Evolutionary conservation across 2,797 vertebrate species (phyloP), one percentile per base, ranked within the genome.

Genomic region (Mormyrops boulengeri): DNA sequence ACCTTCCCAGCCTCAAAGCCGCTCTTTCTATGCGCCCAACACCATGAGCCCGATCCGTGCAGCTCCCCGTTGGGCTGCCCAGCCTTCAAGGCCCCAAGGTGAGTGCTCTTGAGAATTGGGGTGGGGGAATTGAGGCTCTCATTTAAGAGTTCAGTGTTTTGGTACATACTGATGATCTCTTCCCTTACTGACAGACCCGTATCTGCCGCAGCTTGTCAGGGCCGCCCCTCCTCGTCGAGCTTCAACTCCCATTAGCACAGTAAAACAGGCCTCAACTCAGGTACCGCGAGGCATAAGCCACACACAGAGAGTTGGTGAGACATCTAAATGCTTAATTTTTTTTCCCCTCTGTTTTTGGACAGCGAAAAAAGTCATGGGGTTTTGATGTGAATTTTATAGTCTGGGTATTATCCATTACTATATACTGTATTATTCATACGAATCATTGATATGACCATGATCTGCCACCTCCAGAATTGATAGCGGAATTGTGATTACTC

Each of bases 231-330:
- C 97, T 8, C 95, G 96, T 12, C 96, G 95, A 34, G 93, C 95
- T 69, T 92, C 94, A 0, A 94, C 96, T 66, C 95, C 95, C 84
- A 95, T 98, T 88, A 97, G 97, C 92, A 97, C 97, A n/a, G 95
- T 97, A 86, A 95, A 96, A 88, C 98, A 98, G 92, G 97, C 96
- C 0, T 97, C 98, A 88, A 97, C 97, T 7, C 98, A 99, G 92
- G 96, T 96, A 49, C 97, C 98, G 3, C 95, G 93, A 0, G 92
- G 95, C 19, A 11, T 93, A 11, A 91, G 94, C 88, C 96, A 96
- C 91, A 92, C 94, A 0, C 98, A 98, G 88, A 97, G 96, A 96
- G 97, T 97, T 91, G 97, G 98, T 98, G 94, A 95, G 97, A 34
- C 52, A 41, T 52, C 55, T 38, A 6, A 11, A 87, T 57, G 30